Conservation (phyloP, 2,888 invertebrate genomes). For the Clitarchus hookeri region DNA sequence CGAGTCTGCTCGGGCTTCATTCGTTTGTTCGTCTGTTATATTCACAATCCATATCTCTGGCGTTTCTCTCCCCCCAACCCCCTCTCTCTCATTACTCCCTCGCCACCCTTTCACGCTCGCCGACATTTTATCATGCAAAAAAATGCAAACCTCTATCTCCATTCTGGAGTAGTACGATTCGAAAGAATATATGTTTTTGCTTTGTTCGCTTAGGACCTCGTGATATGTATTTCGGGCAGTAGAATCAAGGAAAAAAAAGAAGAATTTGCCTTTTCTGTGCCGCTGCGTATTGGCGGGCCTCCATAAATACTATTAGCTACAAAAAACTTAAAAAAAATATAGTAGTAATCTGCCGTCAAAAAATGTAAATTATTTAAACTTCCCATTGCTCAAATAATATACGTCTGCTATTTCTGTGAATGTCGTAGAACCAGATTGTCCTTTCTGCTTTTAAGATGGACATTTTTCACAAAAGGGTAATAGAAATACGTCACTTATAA, state of each 20-base stretch:
- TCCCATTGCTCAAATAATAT: background rate
- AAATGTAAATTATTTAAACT: background rate
- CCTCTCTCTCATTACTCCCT: background rate
- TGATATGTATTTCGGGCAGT: background rate
- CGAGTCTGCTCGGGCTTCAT: constrained; percentile 17
- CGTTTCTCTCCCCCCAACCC: background rate
- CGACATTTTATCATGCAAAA: constrained; percentile 10
- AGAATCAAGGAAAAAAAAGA: background rate
- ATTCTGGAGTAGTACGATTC: background rate
- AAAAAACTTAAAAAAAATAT: background rate
- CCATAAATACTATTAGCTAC: background rate
- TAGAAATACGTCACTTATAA: too few species aligned
- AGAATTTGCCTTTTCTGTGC: background rate
- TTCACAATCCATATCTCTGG: constrained; percentile 25
- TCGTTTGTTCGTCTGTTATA: constrained; percentile 27
- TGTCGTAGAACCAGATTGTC: background rate
- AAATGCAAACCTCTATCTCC: constrained; percentile 3
- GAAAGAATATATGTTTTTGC: constrained; percentile 14
- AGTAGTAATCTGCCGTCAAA: background rate
- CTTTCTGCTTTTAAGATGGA: background rate
- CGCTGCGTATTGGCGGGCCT: background rate
- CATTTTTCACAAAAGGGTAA: too few species aligned
- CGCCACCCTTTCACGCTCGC: constrained; percentile 7
- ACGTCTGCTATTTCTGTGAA: background rate
- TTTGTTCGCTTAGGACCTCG: background rate